Conservation (phyloP, 2,888 invertebrate species). For the Podotricha telesiphe region DNA sequence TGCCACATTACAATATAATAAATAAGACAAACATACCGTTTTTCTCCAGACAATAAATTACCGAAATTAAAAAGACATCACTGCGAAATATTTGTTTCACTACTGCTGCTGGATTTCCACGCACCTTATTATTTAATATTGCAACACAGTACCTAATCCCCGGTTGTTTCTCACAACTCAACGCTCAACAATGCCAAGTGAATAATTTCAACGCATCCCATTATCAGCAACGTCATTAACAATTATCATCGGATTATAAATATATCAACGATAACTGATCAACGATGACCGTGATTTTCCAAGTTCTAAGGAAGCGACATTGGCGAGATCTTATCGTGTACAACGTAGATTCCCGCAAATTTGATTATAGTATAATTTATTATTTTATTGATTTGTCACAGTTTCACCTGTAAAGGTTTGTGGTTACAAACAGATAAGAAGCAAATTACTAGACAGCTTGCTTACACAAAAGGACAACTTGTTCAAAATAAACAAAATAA, state of each 20-base stretch:
- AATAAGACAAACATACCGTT: conserved; percentile 12
- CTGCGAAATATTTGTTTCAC: conserved; percentile 20
- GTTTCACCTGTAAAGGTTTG: neutral
- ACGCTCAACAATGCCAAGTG: conserved; percentile 39
- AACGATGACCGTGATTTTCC: conserved; percentile 52
- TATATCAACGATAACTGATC: conserved; percentile 47
- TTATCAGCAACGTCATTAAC: conserved; percentile 49
- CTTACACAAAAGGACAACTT: neutral
- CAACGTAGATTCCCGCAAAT: conserved; percentile 21
- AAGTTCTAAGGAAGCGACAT: conserved; percentile 48
- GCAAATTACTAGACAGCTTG: neutral
- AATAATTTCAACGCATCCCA: conserved; percentile 43
- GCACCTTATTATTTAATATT: conserved; percentile 25
- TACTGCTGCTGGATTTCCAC: neutral
- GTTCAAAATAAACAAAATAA: neutral
- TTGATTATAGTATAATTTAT: conserved; percentile 15
- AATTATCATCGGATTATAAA: conserved; percentile 47
- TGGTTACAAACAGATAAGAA: neutral
- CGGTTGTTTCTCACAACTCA: conserved; percentile 35
- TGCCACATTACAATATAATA: neutral
- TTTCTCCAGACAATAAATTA: neutral
- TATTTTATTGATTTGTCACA: neutral
- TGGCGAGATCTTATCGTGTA: conserved; percentile 44
- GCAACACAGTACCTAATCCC: conserved; percentile 37
- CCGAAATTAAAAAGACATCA: too few species aligned